Conservation (phyloP, 2,888 invertebrate species). For the Prenolepis imparis region DNA sequence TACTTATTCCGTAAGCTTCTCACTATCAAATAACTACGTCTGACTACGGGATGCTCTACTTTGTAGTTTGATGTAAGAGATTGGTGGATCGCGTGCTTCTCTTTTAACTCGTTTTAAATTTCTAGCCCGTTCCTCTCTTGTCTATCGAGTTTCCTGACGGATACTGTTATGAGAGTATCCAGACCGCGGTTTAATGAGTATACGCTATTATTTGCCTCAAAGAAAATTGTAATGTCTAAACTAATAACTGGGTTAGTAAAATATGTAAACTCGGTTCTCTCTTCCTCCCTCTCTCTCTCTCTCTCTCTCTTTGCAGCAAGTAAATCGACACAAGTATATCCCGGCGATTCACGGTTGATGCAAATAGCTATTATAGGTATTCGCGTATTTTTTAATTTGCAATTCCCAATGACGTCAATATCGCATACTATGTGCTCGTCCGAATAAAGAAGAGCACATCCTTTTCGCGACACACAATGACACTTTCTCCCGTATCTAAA, state of each 20-base stretch:
- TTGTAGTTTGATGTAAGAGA: constrained; percentile 54
- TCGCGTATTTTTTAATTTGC: constrained; percentile 36
- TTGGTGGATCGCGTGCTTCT: constrained; percentile 52
- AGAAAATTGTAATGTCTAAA: constrained; percentile 42
- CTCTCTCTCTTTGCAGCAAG: not conserved
- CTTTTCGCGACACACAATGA: constrained; percentile 35
- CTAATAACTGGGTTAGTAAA: constrained; percentile 36
- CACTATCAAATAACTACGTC: constrained; percentile 43
- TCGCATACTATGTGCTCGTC: not conserved
- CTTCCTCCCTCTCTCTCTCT: not conserved
- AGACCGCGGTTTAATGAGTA: constrained; percentile 47
- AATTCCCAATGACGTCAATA: constrained; percentile 49
- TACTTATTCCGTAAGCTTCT: constrained; percentile 43
- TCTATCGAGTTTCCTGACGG: constrained; percentile 52
- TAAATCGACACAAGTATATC: constrained; percentile 14
- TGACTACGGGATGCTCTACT: constrained; percentile 43
- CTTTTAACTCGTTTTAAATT: constrained; percentile 55
- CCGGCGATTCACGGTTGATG: constrained; percentile 18
- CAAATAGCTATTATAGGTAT: constrained; percentile 15
- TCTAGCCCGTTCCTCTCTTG: constrained; percentile 43
- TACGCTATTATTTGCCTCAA: constrained; percentile 45
- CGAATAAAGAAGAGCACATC: constrained; percentile 28
- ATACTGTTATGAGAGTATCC: constrained; percentile 43
- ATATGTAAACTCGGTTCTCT: constrained; percentile 31
- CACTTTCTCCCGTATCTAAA: constrained; percentile 48